Base-by-base conservation (phyloP, 2,888 invertebrate genomes). In the Andricus quercusramuli region DNA sequence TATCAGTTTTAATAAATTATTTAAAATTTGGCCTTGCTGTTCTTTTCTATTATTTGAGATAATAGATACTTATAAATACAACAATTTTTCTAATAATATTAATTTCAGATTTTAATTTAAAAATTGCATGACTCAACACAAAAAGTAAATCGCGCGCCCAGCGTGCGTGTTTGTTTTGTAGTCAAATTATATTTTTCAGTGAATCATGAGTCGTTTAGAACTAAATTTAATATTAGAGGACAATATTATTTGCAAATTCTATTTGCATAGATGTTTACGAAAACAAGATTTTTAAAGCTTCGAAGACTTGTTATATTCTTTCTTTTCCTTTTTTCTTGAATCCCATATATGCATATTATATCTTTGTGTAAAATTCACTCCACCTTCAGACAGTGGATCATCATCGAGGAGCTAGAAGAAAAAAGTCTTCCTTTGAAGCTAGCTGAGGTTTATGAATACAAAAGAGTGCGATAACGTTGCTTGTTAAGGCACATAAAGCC, bases 391-490 rank as follows among this genome's bases (percentile, higher is more conserved):
- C 51, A 56, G 25, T 74, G 51, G 20, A 32, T 51, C 70, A 74
- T 56, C 20, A 8, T 25, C 25, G 20, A 20, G 29, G 29, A 32
- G 47, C 47, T 74, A 32, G n/a, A n/a, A 17, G 70, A 32, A 74
- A 32, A 74, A 51, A 74, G 20, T 20, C 44, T 8, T 47, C 29
- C n/a, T 74, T 32, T 74, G 70, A 56, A 74, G 74, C 74, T 74
- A 56, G 74, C 74, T 74, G 74, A 74, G 74, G 56, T 74, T 74
- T 74, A 74, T 74, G 74, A 29, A 74, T 56, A 74, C 51, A 74
- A 74, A 74, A 74, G 74, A 11, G 32, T 56, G n/a, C 51, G 74
- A 74, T 56, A 74, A 29, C 56, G 51, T 56, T 32, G 51, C 74
- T 56, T 74, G 74, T 74, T 74, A 74, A 70, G 70, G 29, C 22